Evolutionary conservation across 2,113 vertebrate genomes (phyloP), one percentile per base, ranked within the genome.

Genomic region (Cyanistes caeruleus): DNA sequence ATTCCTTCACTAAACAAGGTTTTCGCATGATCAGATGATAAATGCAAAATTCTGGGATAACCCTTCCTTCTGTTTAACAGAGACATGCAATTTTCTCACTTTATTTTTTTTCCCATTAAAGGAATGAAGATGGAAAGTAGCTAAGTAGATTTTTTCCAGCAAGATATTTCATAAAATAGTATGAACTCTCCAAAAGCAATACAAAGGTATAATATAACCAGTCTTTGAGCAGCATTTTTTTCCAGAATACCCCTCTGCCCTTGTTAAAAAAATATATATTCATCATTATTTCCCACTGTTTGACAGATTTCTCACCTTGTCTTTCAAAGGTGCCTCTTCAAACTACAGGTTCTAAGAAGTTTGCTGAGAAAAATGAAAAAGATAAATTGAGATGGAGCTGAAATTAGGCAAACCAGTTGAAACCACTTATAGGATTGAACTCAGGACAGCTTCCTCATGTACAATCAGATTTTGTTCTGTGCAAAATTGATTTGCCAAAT

Each of bases 11-110:
- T 76, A 86, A 97, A 95, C 48, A 93, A 69, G 76, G 65, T 63
- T 94, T 97, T 95, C 88, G 95, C 48, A 82, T 49, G 75, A 94
- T 87, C 41, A 84, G 82, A 90, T 95, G 96, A 97, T 75, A 96
- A 97, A 97, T 74, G 17, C 44, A 80, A 59, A 89, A 17, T 49
- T 88, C 31, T 58, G 20, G 63, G 73, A 70, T 41, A 56, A 51
- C n/a, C 49, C 8, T 87, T 90, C 35, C 25, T 79, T 80, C 41
- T 59, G 30, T 64, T 89, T 84, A 95, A 74, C 24, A 72, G 68
- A 84, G 79, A 23, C 68, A 48, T 35, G 3, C 8, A 44, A 74
- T 89, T 65, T 77, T 39, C 24, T 76, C 63, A 17, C 27, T 65
- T 48, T 9, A 27, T 48, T 81, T 88, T 84, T 84, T 84, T 55